phyloP scores from a whole-genome alignment of 2,113 vertebrate genomes.

The Lophura nycthemera region DNA sequence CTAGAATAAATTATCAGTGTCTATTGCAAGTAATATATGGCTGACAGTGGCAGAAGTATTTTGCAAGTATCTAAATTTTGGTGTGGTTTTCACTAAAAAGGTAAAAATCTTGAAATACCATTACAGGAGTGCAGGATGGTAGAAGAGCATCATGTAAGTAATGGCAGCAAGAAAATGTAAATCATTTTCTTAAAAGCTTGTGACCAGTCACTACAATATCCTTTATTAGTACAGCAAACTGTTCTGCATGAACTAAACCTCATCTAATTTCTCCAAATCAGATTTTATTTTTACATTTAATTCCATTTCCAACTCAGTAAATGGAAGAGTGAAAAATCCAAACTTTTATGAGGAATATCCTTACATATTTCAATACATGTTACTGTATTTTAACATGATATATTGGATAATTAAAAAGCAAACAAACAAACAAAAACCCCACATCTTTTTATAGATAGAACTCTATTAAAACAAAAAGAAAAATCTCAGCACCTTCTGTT shows the following conservation, averaged over 20 bases:
- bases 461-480: too few species aligned
- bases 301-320: neutral
- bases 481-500: too few species aligned
- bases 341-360: neutral
- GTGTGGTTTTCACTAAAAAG: neutral
- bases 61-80: neutral
- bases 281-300: neutral
- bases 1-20: neutral
- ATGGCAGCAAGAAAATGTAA: neutral
- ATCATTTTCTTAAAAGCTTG: neutral
- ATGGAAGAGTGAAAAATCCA: neutral
- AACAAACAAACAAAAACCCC: too few species aligned
- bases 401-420: neutral
- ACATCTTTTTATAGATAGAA: too few species aligned
- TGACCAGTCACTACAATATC: neutral
- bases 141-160: neutral
- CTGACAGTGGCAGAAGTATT: neutral
- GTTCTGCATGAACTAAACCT: neutral
- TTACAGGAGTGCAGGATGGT: neutral
- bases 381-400: neutral
- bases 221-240: neutral
- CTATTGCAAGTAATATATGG: neutral
- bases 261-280: neutral
- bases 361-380: neutral
- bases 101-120: neutral